Conservation (phyloP, 2,113 vertebrate genomes). For the Dolichallabes microphthalmus region DNA sequence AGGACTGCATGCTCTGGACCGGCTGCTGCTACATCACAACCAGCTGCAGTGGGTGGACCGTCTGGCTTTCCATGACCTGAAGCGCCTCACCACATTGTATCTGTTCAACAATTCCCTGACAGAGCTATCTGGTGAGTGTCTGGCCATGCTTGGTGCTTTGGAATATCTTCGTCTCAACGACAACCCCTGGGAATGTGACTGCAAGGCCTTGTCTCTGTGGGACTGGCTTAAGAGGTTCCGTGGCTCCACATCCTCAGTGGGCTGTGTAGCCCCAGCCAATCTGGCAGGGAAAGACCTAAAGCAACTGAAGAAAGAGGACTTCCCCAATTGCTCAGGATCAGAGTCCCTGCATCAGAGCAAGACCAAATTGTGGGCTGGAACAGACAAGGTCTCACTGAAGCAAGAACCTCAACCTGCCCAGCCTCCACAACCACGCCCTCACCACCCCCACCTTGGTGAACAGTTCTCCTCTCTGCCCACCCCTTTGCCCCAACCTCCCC, state of each 20-base stretch:
- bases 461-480: constrained; percentile 50
- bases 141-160: constrained; percentile 83
- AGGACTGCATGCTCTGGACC: constrained; percentile 89
- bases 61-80: constrained; percentile 91
- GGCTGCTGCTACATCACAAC: constrained; percentile 94
- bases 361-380: constrained; percentile 83
- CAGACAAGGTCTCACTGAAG: constrained; percentile 78
- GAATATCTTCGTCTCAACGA: constrained; percentile 97
- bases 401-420: constrained; percentile 67
- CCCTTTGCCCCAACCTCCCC: constrained; percentile 62
- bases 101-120: constrained; percentile 96
- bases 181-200: constrained; percentile 94
- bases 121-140: constrained; percentile 86
- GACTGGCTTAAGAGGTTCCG: constrained; percentile 92
- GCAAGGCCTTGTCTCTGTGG: constrained; percentile 90
- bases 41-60: constrained; percentile 91
- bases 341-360: constrained; percentile 90
- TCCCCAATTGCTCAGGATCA: constrained; percentile 83
- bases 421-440: constrained; percentile 51
- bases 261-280: constrained; percentile 76
- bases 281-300: constrained; percentile 87
- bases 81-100: constrained; percentile 90
- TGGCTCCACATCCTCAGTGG: constrained; percentile 87
- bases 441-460: constrained; percentile 42
- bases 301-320: constrained; percentile 80